A percentile compares a stretch with the other conserved stretches of the same genome.
phyloP scores from a whole-genome alignment of 2,113 vertebrate genomes.

The Danionella cerebrum region DNA sequence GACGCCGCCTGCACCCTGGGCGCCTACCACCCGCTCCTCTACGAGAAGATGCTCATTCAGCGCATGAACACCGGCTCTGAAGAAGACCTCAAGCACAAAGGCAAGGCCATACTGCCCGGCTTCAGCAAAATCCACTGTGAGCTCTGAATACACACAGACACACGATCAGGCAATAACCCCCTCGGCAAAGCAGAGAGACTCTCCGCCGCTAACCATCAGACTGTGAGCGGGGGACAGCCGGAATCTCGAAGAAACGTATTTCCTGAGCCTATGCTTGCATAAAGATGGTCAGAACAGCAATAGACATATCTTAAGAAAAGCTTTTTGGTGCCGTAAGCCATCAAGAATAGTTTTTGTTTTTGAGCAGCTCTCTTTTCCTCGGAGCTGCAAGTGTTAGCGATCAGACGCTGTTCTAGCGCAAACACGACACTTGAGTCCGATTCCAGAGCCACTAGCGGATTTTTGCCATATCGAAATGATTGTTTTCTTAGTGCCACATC shows the following conservation, averaged over 20 bases:
- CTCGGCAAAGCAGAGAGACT: constrained; percentile 26
- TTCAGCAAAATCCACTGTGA: constrained; percentile 76
- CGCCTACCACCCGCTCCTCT: constrained; percentile 92
- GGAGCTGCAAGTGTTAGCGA: constrained; percentile 11
- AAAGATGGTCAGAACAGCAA: constrained; percentile 59
- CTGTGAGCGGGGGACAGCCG: too few relatives aligned
- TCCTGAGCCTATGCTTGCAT: constrained; percentile 59
- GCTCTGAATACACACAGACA: constrained; percentile 40
- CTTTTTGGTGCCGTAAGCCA: constrained; percentile 40
- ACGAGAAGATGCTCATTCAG: constrained; percentile 89
- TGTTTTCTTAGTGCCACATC: not conserved
- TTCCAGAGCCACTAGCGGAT: not conserved
- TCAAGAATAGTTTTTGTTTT: not conserved
- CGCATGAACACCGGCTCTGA: constrained; percentile 78
- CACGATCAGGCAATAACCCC: constrained; percentile 58
- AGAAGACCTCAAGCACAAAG: constrained; percentile 77
- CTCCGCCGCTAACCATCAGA: not conserved
- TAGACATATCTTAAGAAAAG: constrained; percentile 46
- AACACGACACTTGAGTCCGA: not conserved
- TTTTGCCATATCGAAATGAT: not conserved
- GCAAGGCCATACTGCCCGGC: constrained; percentile 84
- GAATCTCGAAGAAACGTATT: constrained; percentile 46
- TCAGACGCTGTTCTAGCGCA: constrained; percentile 27
- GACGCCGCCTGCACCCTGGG: constrained; percentile 92
- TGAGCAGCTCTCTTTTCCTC: not conserved